Base-by-base conservation (phyloP, 30 jellyfish, hydroid and myxozoan genomes). In the Aurelia aurita region DNA sequence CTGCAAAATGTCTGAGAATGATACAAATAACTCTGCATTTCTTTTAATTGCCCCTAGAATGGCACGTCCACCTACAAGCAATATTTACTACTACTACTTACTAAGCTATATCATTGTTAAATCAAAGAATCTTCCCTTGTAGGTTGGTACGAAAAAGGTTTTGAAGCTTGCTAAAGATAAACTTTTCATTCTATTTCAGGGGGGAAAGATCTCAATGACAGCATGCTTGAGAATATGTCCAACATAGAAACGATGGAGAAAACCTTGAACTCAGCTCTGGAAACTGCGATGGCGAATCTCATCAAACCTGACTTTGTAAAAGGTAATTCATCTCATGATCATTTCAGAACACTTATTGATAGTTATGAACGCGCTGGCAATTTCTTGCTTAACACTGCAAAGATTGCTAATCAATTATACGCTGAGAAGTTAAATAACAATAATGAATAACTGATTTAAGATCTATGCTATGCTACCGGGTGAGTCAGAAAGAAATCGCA, bases 341-440 rank as follows among this genome's bases (percentile, higher is more conserved):
- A 21, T 2, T 69, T 83, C 74, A 49, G 62, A 35, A 28, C 23
- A 39, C 54, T 93, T 77, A 87, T 87, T 25, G 93, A 83, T 54
- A 81, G 97, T 80, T 93, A 93, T 60, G 91, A 89, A 53, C 75
- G 91, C 16, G 97, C 98, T 54, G 98, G 97, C 14, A 88, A 84
- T 61, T 88, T 87, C 32, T 71, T 93, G 43, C 68, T 93, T 2
- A 86, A 75, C 53, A 87, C 96, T 8, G 98, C 98, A 1, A 84
- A 93, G 71, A 84, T 81, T 47, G 72, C 88, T 7, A 90, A 64
- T 65, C 51, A 55, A 43, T 6, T 72, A 67, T n/a, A 58, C 26
- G 58, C 76, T 5, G 47, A 58, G 34, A 31, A 18, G 1, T 27
- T 60, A 3, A 7, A 22, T 58, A 72, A 53, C 18, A 19, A 23